Percentiles rank a stretch among this genome's conserved stretches.
Evolutionary conservation across 2,113 vertebrate species (phyloP).

Genomic region (Tichodroma muraria): DNA sequence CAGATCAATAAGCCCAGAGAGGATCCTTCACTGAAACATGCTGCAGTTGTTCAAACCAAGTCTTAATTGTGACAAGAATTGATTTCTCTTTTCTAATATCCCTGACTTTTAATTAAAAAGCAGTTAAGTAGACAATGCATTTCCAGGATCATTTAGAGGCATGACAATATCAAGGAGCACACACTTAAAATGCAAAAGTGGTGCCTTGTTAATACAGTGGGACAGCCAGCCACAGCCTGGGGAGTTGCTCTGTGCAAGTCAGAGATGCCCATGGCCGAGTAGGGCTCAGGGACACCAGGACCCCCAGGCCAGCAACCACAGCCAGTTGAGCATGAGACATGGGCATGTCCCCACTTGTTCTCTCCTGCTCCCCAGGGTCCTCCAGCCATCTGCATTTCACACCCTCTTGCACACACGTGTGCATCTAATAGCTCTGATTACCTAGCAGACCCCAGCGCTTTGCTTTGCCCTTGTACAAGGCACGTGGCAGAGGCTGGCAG

Average conservation of each 20-base stretch:
- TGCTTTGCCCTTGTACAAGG: background rate
- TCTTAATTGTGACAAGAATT: conserved; percentile 56
- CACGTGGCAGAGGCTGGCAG: background rate
- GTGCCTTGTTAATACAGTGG: background rate
- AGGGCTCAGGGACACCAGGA: background rate
- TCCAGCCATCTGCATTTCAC: conserved; percentile 10
- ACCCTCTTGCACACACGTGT: background rate
- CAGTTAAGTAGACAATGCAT: conserved; percentile 32
- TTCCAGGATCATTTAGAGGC: conserved; percentile 26
- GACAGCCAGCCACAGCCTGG: background rate
- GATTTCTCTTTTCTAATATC: conserved; percentile 52
- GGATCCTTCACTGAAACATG: background rate
- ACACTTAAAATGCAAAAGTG: background rate
- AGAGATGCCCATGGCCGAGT: background rate
- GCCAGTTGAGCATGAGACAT: background rate
- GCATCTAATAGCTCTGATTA: background rate
- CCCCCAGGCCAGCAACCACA: background rate
- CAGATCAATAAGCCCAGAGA: conserved; percentile 44
- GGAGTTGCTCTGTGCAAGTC: background rate
- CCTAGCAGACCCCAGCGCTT: background rate
- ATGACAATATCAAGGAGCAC: background rate
- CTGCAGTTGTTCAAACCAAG: conserved; percentile 27
- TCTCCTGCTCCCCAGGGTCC: background rate
- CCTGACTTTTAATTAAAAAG: conserved; percentile 61
- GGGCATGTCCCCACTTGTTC: background rate